These are phyloP conservation scores for Porites divaricata DNA, from an alignment of 92 coral and sea anemone species.

Conservation along the genomic window DNA sequence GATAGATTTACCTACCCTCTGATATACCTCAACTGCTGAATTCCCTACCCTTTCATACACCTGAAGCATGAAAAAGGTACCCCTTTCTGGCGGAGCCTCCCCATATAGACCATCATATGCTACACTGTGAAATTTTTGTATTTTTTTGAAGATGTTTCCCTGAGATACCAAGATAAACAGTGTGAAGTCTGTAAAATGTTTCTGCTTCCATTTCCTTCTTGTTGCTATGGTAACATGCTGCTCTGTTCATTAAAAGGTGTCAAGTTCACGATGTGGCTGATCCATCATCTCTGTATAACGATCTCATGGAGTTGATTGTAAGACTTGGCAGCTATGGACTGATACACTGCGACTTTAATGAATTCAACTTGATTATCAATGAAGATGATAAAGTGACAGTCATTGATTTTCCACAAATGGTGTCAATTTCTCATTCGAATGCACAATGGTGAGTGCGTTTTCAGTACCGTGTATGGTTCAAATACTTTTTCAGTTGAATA, in stretches of 20 bases:
- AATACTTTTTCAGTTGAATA: not conserved
- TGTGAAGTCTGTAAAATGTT: too few relatives aligned
- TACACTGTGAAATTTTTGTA: too few relatives aligned
- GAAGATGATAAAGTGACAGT: conserved; percentile 91
- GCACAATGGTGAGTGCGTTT: conserved; percentile 86
- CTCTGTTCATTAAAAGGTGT: conserved; percentile 58
- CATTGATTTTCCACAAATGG: conserved; percentile 99
- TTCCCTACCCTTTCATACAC: too few relatives aligned
- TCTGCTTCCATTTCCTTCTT: not conserved
- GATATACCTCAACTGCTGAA: too few relatives aligned
- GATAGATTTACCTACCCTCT: too few relatives aligned
- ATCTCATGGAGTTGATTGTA: conserved; percentile 94
- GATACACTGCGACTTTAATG: conserved; percentile 97
- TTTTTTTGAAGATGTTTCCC: too few relatives aligned
- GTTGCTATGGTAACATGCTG: not conserved
- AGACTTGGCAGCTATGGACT: conserved; percentile 92
- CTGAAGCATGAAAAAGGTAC: too few relatives aligned
- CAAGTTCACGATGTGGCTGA: conserved; percentile 86
- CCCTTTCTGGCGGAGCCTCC: too few relatives aligned
- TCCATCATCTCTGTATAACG: conserved; percentile 82
- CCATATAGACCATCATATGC: too few relatives aligned
- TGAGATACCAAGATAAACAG: too few relatives aligned
- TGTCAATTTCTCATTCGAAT: conserved; percentile 93
- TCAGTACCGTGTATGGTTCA: not conserved
- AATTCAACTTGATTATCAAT: conserved; percentile 88